Base-by-base conservation (phyloP, 2,888 invertebrate species). In the Nephrotoma guestfalica region DNA sequence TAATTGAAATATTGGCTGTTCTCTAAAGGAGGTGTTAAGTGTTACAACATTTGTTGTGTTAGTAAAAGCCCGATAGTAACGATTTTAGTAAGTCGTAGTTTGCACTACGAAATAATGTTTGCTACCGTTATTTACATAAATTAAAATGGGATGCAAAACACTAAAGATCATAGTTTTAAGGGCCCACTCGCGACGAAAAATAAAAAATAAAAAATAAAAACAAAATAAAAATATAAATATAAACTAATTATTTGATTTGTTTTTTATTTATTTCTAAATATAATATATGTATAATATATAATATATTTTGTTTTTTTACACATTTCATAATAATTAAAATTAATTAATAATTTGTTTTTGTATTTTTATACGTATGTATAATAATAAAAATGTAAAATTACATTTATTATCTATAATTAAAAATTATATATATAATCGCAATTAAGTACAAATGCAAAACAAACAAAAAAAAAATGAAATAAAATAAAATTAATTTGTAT, bases 311-410 rank as follows among this genome's bases (percentile, higher is more conserved):
- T 51, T 71, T 71, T 71, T 71, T 71, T 71, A 71, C 71, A 71
- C 71, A 71, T 71, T 71, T 71, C 30, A 71, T 71, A 71, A 71
- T 71, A 71, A 71, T 85, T 85, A 85, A 85, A 42, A 85, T 85
- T 85, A 42, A 85, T 42, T 85, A 85, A 85, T 85, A 85, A 85
- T 85, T 85, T 85, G 84, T 42, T 41, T 40, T 85, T 85, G n/a
- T 18, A 11, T 71, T 85, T 85, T 15, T 85, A n/a, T 84, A 41
- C 41, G 41, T 41, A 15, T 85, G 6, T 41, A 15, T 41, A 51
- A 85, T 85, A 85, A 85, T 85, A 41, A 85, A 42, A 85, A 42
- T 85, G 42, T 41, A 42, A 85, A 85, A 41, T 83, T 83, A 51
- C 15, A 51, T 71, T 71, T 71, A 71, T 30, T 71, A 30, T 71